Percentiles rank a stretch among this genome's conserved stretches.
phyloP scores from a whole-genome alignment of 1,140 invertebrate species.

The Megalonaias nervosa region DNA sequence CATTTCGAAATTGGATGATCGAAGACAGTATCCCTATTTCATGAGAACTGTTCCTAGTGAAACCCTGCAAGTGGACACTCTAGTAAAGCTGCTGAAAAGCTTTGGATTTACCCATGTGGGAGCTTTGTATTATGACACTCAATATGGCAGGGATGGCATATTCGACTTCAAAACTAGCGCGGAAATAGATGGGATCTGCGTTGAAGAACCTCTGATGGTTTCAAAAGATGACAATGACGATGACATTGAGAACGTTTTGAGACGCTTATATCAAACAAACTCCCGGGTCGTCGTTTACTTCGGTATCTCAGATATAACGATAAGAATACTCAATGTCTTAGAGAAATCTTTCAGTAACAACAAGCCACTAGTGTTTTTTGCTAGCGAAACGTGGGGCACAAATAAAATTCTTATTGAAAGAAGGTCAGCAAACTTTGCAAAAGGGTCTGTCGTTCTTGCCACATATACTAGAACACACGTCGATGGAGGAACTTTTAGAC shows the following conservation, averaged over 20 bases:
- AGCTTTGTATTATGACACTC: slow-evolving; percentile 46
- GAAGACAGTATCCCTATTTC: slow-evolving; percentile 48
- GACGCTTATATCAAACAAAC: slow-evolving; percentile 24
- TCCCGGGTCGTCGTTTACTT: slow-evolving; percentile 45
- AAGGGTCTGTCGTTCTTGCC: slow-evolving; percentile 40
- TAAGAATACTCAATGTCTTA: slow-evolving; percentile 39
- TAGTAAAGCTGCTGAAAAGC: slow-evolving; percentile 33
- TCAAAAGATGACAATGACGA: slow-evolving; percentile 66
- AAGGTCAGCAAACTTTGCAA: slow-evolving; percentile 13
- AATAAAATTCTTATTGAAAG: slow-evolving; percentile 26
- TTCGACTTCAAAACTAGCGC: slow-evolving; percentile 31
- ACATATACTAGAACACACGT: background rate
- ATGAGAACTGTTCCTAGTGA: slow-evolving; percentile 54
- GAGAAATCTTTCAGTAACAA: background rate
- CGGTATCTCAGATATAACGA: slow-evolving; percentile 37
- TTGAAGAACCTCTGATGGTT: slow-evolving; percentile 70
- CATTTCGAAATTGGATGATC: slow-evolving; percentile 47
- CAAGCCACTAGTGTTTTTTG: slow-evolving; percentile 43
- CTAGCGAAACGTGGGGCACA: slow-evolving; percentile 56
- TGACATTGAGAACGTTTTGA: slow-evolving; percentile 18
- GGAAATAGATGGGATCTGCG: slow-evolving; percentile 70
- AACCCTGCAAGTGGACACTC: slow-evolving; percentile 42
- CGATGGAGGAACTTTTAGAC: slow-evolving; percentile 13
- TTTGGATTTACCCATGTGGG: slow-evolving; percentile 46
- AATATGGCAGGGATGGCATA: slow-evolving; percentile 46